Base-by-base conservation (phyloP, 2,113 vertebrate genomes). In the Myxocyprinus asiaticus region DNA sequence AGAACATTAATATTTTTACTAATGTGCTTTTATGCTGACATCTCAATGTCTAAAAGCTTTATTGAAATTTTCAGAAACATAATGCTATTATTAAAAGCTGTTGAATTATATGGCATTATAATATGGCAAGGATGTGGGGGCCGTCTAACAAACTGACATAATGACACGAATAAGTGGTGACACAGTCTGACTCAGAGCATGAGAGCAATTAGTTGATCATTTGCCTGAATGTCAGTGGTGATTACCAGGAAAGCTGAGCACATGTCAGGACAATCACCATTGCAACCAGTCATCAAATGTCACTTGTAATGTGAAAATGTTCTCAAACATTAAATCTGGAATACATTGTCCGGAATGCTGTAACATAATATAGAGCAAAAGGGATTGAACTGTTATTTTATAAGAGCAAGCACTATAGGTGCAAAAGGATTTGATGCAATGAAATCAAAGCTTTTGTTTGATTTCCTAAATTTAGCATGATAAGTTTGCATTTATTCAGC, bases 211-310 rank as follows among this genome's bases (percentile, higher is more conserved):
- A 51, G 42, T 42, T 61, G 50, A 75, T 45, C 71, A 79, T 70
- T 61, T 58, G 22, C 67, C n/a, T 72, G 63, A 76, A 76, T 77
- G 77, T 70, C 61, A 70, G 43, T 74, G 55, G 48, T 77, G 61
- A 76, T 71, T 75, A 78, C 45, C 59, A 69, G 43, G 12, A 69
- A 44, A 80, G 48, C 48, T 63, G 17, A 0, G 14, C 14, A 55
- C 42, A 76, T 9, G 14, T 75, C 45, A 70, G 72, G 15, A 68
- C 17, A 80, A 68, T 81, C 50, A 77, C 47, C 58, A 66, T 75
- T 73, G 69, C 44, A 44, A 22, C 17, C 55, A 67, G 17, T 51
- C 69, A 65, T 78, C 71, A 79, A 75, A 78, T 63, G 51, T 69
- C 76, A 75, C 65, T 69, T 43, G 14, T 42, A 63, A 42, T 48